Evolutionary conservation across 2,888 invertebrate species (phyloP), one percentile per base, ranked within the genome.

Genomic region (Orthonychiurus folsomi): DNA sequence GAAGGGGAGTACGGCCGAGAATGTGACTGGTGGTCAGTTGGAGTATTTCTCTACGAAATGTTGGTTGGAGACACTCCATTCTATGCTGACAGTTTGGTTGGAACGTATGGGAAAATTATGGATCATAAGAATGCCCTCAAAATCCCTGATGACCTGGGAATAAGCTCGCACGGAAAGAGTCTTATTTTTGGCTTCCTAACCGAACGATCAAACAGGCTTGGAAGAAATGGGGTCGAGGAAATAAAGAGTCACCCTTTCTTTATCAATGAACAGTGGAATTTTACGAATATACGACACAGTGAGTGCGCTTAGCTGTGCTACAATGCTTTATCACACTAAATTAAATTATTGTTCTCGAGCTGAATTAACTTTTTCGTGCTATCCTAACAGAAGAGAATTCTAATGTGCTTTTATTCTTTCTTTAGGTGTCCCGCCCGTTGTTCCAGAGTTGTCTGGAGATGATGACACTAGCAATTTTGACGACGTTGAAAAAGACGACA

Each of bases 391-490:
- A 15, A 15, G 48, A 47, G 18, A 47, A 47, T 47, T 47, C 12
- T 47, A 12, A 18, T 47, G n/a, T n/a, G n/a, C n/a, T n/a, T n/a
- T n/a, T n/a, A n/a, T 20, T n/a, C 50, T 65, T 59, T 56, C 67
- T 67, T 56, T 64, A 79, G 79, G 79, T 70, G 89, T 91, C 53
- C 96, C 99, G 1, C 99, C 99, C 0, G 93, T 97, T 12, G 93
- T 97, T 18, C 97, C 97, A 18, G 95, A 97, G 76, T 80, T 99
- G 61, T 84, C 85, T 21, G 89, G 95, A 68, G 99, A 99, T 77
- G 95, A 95, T 77, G 99, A 99, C 78, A 96, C 99, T 0, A 89
- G 93, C 73, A 93, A 99, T 79, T 99, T 99, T 79, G 97, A 97
- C 78, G 95, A 96, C 74, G 89, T 96, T 66, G 95, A 96, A 75